Base-by-base conservation (phyloP, 2,797 vertebrate genomes). In the Echiichthys vipera region DNA sequence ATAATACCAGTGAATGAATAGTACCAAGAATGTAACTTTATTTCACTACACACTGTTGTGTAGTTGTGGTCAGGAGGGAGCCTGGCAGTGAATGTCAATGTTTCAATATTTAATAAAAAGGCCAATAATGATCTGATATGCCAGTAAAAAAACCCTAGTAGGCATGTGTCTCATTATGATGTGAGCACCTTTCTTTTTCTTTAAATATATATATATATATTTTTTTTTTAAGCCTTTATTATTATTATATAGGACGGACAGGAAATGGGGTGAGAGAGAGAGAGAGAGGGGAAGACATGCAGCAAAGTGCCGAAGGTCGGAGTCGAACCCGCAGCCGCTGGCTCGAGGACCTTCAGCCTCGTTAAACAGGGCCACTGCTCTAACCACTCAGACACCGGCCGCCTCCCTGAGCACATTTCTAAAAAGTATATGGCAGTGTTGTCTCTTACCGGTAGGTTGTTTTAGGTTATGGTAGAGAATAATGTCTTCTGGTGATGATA, bases 391-490 rank as follows among this genome's bases (percentile, higher is more conserved):
- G n/a, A n/a, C n/a, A n/a, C n/a, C n/a, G n/a, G n/a, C n/a, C n/a
- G n/a, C n/a, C n/a, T n/a, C n/a, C n/a, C n/a, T n/a, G 14, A 58
- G 25, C 32, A 18, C 34, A 4, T 34, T n/a, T 50, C 18, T 32
- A 20, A 58, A 25, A 6, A 32, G 32, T 13, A 24, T 17, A 24
- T 14, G 15, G 20, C 11, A 14, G 18, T 15, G 40, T 5, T 8
- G 3, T 47, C 22, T 20, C 83, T 25, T 86, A 98, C 97, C 96
- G 70, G 82, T 74, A 0, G 96, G 96, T 77, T 98, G 97, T 12
- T 93, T 96, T 63, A 96, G 92, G 76, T 95, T 95, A 79, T 98
- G 97, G 62, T 94, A 96, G 10, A 98, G 86, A 58, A 97, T 91
- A 12, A 98, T 93, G 62, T 96, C 97, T 32, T 97, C 96, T 0